Conservation (phyloP, 2,113 vertebrate genomes). For the Python bivittatus region DNA sequence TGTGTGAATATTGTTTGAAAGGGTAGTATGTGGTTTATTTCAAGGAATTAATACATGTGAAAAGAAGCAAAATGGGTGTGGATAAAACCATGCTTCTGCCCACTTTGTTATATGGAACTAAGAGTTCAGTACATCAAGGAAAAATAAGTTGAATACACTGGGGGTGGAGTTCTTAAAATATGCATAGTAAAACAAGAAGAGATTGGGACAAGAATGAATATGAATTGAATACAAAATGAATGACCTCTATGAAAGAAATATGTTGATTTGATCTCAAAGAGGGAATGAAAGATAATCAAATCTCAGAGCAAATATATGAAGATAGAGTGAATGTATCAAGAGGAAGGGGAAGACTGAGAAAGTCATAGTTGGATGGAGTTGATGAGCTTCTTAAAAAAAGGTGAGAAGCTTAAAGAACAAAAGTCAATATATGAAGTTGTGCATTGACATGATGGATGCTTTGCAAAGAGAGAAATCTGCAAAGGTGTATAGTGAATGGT, state of each 20-base stretch:
- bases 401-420: background rate
- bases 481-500: background rate
- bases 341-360: background rate
- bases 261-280: background rate
- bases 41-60: background rate
- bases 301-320: background rate
- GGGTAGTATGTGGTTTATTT: background rate
- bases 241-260: background rate
- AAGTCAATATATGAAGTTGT: background rate
- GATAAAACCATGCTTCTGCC: background rate
- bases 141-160: background rate
- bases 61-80: background rate
- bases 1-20: background rate
- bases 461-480: background rate
- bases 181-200: background rate
- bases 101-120: background rate
- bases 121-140: background rate
- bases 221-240: background rate
- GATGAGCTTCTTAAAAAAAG: background rate
- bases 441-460: background rate
- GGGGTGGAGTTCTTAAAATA: background rate
- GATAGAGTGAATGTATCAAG: background rate
- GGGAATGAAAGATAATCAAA: background rate
- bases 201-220: background rate
- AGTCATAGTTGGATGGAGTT: background rate